phyloP scores from a whole-genome alignment of 2,888 invertebrate genomes.

The Drosophila putrida region DNA sequence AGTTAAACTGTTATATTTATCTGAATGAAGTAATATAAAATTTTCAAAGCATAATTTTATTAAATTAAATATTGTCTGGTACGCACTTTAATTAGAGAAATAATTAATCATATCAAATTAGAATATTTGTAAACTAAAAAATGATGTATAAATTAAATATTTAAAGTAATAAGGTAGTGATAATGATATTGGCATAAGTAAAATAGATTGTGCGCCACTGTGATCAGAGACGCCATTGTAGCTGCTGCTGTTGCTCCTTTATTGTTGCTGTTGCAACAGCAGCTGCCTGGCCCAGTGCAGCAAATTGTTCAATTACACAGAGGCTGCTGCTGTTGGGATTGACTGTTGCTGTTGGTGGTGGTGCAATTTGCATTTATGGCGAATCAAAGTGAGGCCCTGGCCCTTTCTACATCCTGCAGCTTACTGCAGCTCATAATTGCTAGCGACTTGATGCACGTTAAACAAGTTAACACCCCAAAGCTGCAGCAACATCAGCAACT shows the following conservation, averaged over 20 bases:
- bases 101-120: too few relatives aligned
- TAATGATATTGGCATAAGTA: background rate
- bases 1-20: too few relatives aligned
- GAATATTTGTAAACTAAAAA: too few relatives aligned
- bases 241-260: constrained; percentile 14
- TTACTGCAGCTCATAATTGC: constrained; percentile 67
- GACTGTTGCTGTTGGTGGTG: constrained; percentile 22
- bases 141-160: too few relatives aligned
- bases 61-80: too few relatives aligned
- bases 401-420: constrained; percentile 47
- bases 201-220: constrained; percentile 24
- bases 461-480: constrained; percentile 79
- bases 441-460: constrained; percentile 74
- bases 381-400: constrained; percentile 67
- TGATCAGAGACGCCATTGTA: constrained; percentile 52
- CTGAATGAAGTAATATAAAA: too few relatives aligned
- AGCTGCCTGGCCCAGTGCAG: constrained; percentile 61
- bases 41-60: too few relatives aligned
- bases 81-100: too few relatives aligned
- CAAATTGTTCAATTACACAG: constrained; percentile 80
- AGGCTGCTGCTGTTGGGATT: constrained; percentile 42
- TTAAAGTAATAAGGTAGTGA: too few relatives aligned
- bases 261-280: constrained; percentile 43
- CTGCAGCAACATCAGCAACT: constrained; percentile 39
- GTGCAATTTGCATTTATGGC: constrained; percentile 76